Conservation (phyloP, 2,113 vertebrate species). For the Azemiops feae region DNA sequence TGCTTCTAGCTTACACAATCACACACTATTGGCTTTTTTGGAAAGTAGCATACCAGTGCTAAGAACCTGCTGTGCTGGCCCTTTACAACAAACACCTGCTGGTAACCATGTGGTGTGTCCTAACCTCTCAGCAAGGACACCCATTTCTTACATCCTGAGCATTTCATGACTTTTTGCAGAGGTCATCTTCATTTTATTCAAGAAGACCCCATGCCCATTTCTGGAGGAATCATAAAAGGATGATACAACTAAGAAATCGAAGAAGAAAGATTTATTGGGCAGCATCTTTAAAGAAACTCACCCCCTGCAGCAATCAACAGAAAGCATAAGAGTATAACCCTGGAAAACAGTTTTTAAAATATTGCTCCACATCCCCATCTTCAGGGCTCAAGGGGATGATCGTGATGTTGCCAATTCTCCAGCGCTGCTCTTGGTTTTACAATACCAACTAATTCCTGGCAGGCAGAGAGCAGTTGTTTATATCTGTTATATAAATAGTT, state of each 20-base stretch:
- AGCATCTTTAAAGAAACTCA: not conserved
- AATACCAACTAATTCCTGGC: conserved; percentile 6
- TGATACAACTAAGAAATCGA: not conserved
- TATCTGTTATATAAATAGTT: not conserved
- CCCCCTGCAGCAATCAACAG: not conserved
- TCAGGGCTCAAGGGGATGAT: not conserved
- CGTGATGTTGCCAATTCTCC: not conserved
- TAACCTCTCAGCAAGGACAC: not conserved
- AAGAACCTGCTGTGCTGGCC: not conserved
- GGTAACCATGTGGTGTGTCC: not conserved
- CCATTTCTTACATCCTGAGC: not conserved
- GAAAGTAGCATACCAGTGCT: not conserved
- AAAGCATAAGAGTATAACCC: not conserved
- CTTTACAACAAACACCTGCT: not conserved
- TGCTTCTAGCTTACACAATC: not conserved
- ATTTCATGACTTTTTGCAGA: not conserved
- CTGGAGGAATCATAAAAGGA: not conserved
- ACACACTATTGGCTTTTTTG: not conserved
- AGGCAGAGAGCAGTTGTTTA: not conserved
- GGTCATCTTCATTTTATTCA: not conserved
- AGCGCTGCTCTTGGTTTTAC: not conserved
- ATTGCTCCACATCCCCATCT: not conserved
- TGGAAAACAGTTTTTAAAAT: not conserved
- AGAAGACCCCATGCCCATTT: not conserved
- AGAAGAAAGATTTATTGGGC: not conserved